phyloP scores from a whole-genome alignment of 2,113 vertebrate species.

The Pachypanchax playfairii region DNA sequence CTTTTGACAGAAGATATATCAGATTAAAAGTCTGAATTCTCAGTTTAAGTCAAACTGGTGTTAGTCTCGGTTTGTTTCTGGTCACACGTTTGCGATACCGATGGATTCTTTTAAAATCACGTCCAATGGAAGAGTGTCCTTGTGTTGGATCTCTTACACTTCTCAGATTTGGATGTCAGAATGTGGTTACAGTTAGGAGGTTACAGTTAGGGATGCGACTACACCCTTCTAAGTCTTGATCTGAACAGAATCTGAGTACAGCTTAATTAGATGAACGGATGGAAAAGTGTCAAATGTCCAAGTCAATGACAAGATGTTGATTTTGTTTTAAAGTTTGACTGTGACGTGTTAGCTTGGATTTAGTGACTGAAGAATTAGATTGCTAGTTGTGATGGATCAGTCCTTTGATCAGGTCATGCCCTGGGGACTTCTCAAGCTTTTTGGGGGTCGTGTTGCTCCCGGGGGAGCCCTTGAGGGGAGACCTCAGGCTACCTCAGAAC shows the following conservation, averaged over 20 bases:
- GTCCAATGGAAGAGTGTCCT: conserved; percentile 2
- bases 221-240: too few relatives aligned
- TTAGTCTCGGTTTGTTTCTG: neutral
- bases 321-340: neutral
- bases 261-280: conserved; percentile 12
- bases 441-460: neutral
- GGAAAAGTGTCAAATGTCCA: neutral
- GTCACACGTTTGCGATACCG: too few relatives aligned
- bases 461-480: neutral
- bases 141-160: neutral
- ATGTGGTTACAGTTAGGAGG: neutral
- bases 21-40: neutral
- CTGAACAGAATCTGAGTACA: neutral
- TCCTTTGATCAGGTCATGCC: conserved; percentile 11
- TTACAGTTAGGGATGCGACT: conserved; percentile 3
- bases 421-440: conserved; percentile 1
- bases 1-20: too few relatives aligned
- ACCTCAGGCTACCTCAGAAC: conserved; percentile 6
- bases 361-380: conserved; percentile 12
- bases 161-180: conserved; percentile 2
- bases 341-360: conserved; percentile 1
- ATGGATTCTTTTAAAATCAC: neutral
- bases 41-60: neutral
- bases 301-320: too few relatives aligned
- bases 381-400: neutral